phyloP scores from a whole-genome alignment of 2,113 vertebrate genomes.

The Hylia prasina region DNA sequence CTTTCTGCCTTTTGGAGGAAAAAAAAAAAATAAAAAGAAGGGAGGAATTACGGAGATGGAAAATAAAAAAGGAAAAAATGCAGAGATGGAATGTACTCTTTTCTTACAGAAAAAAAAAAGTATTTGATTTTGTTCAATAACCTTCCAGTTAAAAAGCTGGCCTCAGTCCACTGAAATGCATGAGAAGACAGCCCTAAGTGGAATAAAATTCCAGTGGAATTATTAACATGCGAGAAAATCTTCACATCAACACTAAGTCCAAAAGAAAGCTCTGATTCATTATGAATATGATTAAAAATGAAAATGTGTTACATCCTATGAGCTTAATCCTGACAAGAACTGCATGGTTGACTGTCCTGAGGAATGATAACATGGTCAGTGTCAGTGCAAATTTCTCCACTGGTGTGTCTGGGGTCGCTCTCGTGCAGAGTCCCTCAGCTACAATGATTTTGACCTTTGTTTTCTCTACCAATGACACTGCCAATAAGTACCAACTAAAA shows the following conservation, averaged over 20 bases:
- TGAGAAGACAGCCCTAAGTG: not conserved
- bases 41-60: not conserved
- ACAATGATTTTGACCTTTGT: not conserved
- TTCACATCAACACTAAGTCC: not conserved
- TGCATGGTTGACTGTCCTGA: not conserved
- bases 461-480: not conserved
- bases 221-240: not conserved
- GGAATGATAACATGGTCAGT: not conserved
- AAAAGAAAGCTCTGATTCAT: not conserved
- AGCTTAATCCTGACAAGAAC: not conserved
- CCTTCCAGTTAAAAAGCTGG: not conserved
- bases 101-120: not conserved
- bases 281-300: not conserved
- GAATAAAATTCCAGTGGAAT: not conserved
- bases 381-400: not conserved
- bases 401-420: fast-evolving
- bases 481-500: not conserved
- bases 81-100: not conserved
- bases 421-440: not conserved
- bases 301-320: not conserved
- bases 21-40: not conserved
- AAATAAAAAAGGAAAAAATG: not conserved
- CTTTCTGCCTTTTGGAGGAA: not conserved
- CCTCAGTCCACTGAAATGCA: not conserved
- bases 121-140: not conserved